These are phyloP conservation scores for Rhincodon typus DNA, from an alignment of 2,797 vertebrate genomes.

Conservation along the genomic window DNA sequence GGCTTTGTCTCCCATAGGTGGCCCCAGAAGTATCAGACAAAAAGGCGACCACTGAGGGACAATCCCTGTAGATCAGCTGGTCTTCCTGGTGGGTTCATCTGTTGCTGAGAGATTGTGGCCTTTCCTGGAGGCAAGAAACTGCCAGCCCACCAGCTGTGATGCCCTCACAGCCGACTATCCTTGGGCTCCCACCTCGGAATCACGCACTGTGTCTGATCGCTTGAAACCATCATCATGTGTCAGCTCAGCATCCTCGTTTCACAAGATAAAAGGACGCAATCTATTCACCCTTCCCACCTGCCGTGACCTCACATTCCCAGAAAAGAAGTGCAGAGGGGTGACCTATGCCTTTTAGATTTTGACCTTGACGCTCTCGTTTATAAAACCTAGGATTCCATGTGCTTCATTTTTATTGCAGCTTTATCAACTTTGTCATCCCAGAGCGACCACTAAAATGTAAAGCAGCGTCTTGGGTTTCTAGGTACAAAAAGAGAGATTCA, in stretches of 20 bases:
- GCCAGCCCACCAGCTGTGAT: too few species aligned
- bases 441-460: neutral
- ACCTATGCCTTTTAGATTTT: neutral
- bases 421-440: neutral
- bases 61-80: neutral
- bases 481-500: neutral
- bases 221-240: neutral
- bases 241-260: neutral
- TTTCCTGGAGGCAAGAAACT: too few species aligned
- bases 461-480: too few species aligned
- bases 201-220: neutral
- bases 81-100: too few species aligned
- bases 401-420: neutral
- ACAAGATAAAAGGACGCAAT: neutral
- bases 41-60: neutral
- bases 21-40: too few species aligned
- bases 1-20: neutral
- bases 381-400: neutral
- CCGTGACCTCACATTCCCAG: neutral
- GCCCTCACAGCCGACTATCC: neutral
- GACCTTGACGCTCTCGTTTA: neutral
- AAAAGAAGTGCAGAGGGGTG: neutral
- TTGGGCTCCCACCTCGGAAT: neutral
- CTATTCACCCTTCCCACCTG: neutral
- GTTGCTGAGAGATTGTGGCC: too few species aligned